Base-by-base conservation (phyloP, 2,113 vertebrate genomes). In the Guaruba guarouba region DNA sequence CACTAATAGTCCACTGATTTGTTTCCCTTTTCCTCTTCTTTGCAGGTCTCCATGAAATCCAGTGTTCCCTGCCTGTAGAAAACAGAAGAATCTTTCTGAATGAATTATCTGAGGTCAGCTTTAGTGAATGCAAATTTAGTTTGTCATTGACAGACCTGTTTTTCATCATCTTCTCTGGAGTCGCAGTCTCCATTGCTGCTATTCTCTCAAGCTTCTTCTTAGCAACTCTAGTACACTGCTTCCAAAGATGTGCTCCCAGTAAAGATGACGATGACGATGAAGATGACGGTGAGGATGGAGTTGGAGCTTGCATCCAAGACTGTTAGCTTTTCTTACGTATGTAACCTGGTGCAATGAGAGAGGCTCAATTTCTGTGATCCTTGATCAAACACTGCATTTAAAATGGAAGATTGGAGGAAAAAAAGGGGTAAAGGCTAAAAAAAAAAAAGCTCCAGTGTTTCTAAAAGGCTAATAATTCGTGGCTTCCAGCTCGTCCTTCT, bases 151-250 rank as follows among this genome's bases (percentile, higher is more conserved):
- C 98, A 2, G 99, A 99, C 98, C 98, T 99, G 90, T 98, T 99
- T 61, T 99, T 99, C 97, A 99, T 99, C 97, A 98, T 99, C 96
- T 99, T 99, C 98, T 99, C 99, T 1, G 99, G 99, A n/a, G 99
- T 99, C 27, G 99, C 98, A 0, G 99, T 99, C 92, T 99, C 99
- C 51, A 98, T 99, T 15, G 99, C 98, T 46, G 99, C 99, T 95
- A 99, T 99, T 86, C 98, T 99, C 73, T 99, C 99, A 27, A 99
- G 99, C 98, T 99, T 99, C 97, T 99, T 99, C 97, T 97, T 99
- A 98, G 99, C 99, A 46, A 99, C 99, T 10, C 98, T 99, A 55
- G 99, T 99, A 27, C 99, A 99, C 96, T 99, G 99, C 94, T 99
- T 99, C 98, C 99, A 99, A 87, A 98, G 99, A 82, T 99, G 99